Base-by-base conservation (phyloP, 2,888 invertebrate species). In the Uropetala carovei region DNA sequence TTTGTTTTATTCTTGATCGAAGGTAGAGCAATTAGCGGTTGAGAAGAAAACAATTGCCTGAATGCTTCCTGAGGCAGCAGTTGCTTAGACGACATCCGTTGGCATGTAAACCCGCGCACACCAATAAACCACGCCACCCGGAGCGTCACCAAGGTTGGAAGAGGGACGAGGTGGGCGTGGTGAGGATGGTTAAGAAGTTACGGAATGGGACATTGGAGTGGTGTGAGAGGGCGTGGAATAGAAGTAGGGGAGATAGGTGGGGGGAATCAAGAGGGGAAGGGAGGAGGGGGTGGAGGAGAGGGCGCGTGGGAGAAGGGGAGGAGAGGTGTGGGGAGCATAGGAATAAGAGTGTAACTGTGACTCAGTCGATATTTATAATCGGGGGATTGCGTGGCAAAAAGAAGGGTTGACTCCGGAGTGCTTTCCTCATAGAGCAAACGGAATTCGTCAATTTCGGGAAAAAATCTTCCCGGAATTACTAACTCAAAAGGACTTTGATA, bases 311-410 rank as follows among this genome's bases (percentile, higher is more conserved):
- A n/a, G n/a, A n/a, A n/a, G n/a, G n/a, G n/a, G 4, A 18, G 0
- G 75, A 5, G 75, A n/a, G 7, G 22, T n/a, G 27, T 75, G 43
- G 3, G 82, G 82, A 30, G 43, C 27, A 16, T 10, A 30, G 16
- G 82, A 5, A 43, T 4, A 30, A 14, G 82, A 16, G 14, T 43
- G 82, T 11, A 18, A 30, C 30, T 43, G 82, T 82, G 82, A 82
- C 82, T 82, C 82, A 82, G 30, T 82, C 27, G 82, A 82, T 82
- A 82, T 82, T 82, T 82, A 82, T 82, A 82, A 82, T 30, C 43
- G 82, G 30, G n/a, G 10, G 11, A 27, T 16, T 10, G 30, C 14
- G 43, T 7, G 27, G 82, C 7, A 30, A 13, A 13, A 43, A 16
- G 30, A 43, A 13, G 82, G 3, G 27, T 43, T 43, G 43, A 43